Evolutionary conservation across 1,140 invertebrate genomes (phyloP), one percentile per base, ranked within the genome.

Genomic region (Bilobella aurantiaca): DNA sequence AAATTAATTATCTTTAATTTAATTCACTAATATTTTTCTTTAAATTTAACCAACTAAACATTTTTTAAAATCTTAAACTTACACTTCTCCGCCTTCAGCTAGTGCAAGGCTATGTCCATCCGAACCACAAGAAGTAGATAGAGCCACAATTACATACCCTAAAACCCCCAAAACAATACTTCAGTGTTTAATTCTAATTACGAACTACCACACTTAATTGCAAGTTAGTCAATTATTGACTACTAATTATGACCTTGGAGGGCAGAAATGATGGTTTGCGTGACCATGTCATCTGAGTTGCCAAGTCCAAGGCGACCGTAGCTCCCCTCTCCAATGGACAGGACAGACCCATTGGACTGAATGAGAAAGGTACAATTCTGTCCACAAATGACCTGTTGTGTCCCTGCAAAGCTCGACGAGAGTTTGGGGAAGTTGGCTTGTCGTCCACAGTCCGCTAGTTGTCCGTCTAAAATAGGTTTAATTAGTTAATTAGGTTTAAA

Each of bases 71-170:
- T 42, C 8, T 42, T 8, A n/a, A 8, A 42, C 37, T 42, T 42
- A 42, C 23, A 84, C 82, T 74, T 84, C 83, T 21, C 83, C 83
- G 73, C 79, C 81, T 69, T 83, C 82, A n/a, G 82, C 80, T 34
- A 84, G 68, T 23, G 82, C 83, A 67, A 84, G 73, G 65, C 78
- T 82, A 75, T 85, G 83, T n/a, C 83, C 83, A 76, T 84, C 83
- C 23, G 80, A 82, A n/a, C 82, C 82, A 70, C 81, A 81, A 2
- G 82, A 85, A 0, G 84, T 85, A 1, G 81, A 80, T 60, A 87
- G 73, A 73, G 83, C 80, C 32, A 80, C 82, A 5, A 86, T 81
- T 1, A 86, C 83, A 79, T 85, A 87, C 29, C 84, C 82, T 82
- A 71, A 3, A 73, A 58, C 62, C 1, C 56, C 62, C n/a, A 64